These are phyloP conservation scores for Hydrolagus colliei DNA, from an alignment of 2,797 vertebrate species.

Conservation along the genomic window DNA sequence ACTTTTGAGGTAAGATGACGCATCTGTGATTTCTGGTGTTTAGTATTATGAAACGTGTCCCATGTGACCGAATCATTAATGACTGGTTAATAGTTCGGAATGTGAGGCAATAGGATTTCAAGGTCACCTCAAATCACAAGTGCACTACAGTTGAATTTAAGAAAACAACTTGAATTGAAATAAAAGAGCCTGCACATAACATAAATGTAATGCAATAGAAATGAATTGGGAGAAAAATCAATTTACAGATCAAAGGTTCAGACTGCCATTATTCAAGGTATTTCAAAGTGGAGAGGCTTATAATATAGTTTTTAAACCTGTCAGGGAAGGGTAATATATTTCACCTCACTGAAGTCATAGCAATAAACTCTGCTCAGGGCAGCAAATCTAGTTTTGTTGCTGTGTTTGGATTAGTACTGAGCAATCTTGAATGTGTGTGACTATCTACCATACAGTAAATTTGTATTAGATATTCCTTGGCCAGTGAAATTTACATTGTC, in stretches of 20 bases:
- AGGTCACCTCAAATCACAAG: slow-evolving; percentile 19
- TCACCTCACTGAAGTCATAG: background rate
- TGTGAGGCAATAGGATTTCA: background rate
- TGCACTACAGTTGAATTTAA: background rate
- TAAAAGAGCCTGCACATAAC: background rate
- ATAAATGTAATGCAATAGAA: background rate
- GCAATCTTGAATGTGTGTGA: too few relatives aligned
- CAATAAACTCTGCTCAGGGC: background rate
- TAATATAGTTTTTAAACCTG: background rate
- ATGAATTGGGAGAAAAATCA: background rate
- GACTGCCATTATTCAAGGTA: background rate
- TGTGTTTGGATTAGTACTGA: too few relatives aligned
- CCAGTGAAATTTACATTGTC: too few relatives aligned
- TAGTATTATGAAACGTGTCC: background rate
- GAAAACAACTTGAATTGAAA: background rate
- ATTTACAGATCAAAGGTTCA: background rate
- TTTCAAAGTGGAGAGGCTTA: background rate
- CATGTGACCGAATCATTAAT: slow-evolving; percentile 8
- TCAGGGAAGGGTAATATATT: background rate
- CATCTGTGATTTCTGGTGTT: background rate
- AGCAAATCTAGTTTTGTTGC: too few relatives aligned
- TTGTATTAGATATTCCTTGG: too few relatives aligned
- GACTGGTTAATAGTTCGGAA: background rate
- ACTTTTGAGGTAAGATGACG: background rate
- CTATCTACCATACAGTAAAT: too few relatives aligned